Conservation (phyloP, 2,797 vertebrate species). For the Bucorvus abyssinicus region DNA sequence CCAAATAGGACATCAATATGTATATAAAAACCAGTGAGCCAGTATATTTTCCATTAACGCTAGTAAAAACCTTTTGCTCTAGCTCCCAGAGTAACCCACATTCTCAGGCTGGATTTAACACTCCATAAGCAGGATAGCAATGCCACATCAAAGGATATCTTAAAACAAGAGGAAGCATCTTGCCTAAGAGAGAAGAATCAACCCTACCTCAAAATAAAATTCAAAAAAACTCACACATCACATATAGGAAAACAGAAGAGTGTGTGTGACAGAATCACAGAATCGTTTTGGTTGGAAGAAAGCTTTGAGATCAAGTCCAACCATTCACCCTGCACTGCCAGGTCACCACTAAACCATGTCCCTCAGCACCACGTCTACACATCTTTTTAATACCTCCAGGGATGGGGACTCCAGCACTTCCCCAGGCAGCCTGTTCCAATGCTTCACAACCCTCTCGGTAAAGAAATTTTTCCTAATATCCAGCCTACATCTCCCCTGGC, state of each 20-base stretch:
- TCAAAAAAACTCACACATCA: neutral
- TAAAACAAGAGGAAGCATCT: neutral
- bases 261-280: too few relatives aligned
- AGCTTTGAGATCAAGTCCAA: too few relatives aligned
- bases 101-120: neutral
- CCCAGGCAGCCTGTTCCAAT: too few relatives aligned
- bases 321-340: too few relatives aligned
- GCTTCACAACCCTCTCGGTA: too few relatives aligned
- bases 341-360: too few relatives aligned
- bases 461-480: too few relatives aligned
- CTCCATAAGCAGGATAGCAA: neutral
- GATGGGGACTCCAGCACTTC: too few relatives aligned
- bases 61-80: neutral
- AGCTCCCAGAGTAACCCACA: neutral
- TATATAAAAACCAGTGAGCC: neutral
- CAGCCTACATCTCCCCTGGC: too few relatives aligned
- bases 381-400: too few relatives aligned
- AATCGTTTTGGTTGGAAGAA: too few relatives aligned
- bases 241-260: neutral
- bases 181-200: neutral
- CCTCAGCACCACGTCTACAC: too few relatives aligned
- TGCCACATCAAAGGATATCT: neutral
- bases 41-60: neutral
- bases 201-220: neutral
- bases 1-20: rapidly evolving